These are phyloP conservation scores for Ramphastos sulfuratus DNA, from an alignment of 2,113 vertebrate species.

Conservation along the genomic window DNA sequence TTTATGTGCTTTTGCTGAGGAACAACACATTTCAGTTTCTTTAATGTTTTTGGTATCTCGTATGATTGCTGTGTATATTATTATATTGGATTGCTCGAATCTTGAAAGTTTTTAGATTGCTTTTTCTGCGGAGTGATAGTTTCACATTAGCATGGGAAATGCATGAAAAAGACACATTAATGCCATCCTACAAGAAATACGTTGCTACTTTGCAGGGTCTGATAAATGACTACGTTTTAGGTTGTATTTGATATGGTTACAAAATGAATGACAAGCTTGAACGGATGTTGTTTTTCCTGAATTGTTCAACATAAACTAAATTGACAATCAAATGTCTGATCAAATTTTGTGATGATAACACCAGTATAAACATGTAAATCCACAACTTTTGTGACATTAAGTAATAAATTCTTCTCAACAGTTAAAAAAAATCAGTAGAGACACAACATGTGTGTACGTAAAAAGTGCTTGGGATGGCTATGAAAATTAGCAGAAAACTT, in stretches of 20 bases:
- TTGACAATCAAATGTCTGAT: slow-evolving; percentile 56
- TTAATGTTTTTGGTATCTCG: background rate
- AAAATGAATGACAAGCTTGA: slow-evolving; percentile 52
- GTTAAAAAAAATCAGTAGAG: background rate
- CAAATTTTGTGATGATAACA: slow-evolving; percentile 44
- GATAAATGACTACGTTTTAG: slow-evolving; percentile 37
- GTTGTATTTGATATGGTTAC: slow-evolving; percentile 26
- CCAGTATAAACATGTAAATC: slow-evolving; percentile 51
- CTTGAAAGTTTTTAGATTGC: slow-evolving; percentile 16
- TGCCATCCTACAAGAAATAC: slow-evolving; percentile 12
- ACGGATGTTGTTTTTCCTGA: slow-evolving; percentile 27
- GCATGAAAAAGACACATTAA: slow-evolving; percentile 27
- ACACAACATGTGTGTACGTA: background rate
- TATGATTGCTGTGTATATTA: background rate
- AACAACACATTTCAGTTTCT: background rate
- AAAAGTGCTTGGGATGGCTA: background rate
- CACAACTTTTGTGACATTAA: slow-evolving; percentile 1
- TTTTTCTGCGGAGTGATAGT: slow-evolving; percentile 15
- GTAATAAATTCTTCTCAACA: background rate
- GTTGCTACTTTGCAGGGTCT: slow-evolving; percentile 45
- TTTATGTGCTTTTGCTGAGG: background rate
- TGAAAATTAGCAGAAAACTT: background rate
- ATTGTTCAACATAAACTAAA: slow-evolving; percentile 48
- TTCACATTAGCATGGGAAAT: slow-evolving; percentile 26
- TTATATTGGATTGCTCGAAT: background rate